phyloP scores from a whole-genome alignment of 2,113 vertebrate species.

The Petroica traversi region DNA sequence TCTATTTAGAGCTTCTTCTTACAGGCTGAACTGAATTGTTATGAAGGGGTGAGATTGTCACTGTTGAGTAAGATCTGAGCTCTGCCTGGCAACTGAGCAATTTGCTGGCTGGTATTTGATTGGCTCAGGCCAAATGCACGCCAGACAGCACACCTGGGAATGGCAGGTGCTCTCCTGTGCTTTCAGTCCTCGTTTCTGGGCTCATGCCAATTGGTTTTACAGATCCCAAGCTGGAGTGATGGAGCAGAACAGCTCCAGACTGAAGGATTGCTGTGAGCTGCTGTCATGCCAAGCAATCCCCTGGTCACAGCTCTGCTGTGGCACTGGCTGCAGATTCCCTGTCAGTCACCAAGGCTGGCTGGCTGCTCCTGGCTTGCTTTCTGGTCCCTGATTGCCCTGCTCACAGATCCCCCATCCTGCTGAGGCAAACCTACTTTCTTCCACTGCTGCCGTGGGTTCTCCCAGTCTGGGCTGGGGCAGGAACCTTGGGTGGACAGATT shows the following conservation, averaged over 20 bases:
- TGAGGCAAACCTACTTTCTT: neutral
- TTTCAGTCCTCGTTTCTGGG: neutral
- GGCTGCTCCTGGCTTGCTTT: neutral
- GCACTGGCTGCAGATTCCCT: neutral
- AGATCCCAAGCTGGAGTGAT: neutral
- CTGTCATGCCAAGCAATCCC: neutral
- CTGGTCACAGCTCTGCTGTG: neutral
- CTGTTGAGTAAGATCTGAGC: neutral
- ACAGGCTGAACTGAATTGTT: neutral
- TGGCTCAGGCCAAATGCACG: neutral
- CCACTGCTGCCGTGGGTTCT: fast-evolving
- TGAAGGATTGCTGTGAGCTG: neutral
- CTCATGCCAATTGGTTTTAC: neutral
- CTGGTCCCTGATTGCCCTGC: neutral
- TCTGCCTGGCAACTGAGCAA: neutral
- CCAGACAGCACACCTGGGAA: neutral
- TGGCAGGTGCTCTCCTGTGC: neutral
- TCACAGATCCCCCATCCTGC: neutral
- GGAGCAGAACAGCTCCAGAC: fast-evolving
- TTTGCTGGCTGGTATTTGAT: neutral
- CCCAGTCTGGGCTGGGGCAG: neutral
- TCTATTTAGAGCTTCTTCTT: neutral
- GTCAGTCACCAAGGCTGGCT: neutral
- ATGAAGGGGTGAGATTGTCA: neutral
- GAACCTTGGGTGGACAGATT: neutral